These are phyloP conservation scores for Dorcus hopei DNA, from an alignment of 2,888 invertebrate genomes.

Conservation along the genomic window DNA sequence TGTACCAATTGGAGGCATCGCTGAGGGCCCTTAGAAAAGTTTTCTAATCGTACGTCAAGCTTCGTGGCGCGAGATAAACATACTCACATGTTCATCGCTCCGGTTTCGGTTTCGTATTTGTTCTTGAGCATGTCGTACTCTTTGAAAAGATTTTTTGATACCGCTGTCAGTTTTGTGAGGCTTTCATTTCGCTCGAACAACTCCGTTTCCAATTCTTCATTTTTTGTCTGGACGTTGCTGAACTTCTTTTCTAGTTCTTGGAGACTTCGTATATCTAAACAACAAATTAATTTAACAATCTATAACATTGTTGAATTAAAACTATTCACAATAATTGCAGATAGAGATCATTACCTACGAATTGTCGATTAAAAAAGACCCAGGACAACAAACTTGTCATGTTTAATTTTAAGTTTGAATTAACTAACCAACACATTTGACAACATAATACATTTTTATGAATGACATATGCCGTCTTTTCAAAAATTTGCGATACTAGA, in stretches of 20 bases:
- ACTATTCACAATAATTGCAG: not conserved
- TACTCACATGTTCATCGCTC: constrained; percentile 66
- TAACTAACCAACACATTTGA: not conserved
- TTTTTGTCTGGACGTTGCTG: constrained; percentile 59
- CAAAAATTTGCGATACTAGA: too few species aligned
- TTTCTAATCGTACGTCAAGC: not conserved
- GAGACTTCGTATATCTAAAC: constrained; percentile 58
- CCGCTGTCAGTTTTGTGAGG: constrained; percentile 57
- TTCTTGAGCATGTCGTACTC: constrained; percentile 73
- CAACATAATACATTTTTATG: not conserved
- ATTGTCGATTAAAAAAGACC: not conserved
- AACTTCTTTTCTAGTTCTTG: constrained; percentile 62
- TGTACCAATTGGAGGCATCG: constrained; percentile 72
- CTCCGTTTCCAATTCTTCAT: constrained; percentile 58
- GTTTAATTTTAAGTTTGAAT: not conserved
- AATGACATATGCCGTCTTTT: not conserved
- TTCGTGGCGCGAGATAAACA: not conserved
- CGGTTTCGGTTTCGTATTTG: constrained; percentile 70
- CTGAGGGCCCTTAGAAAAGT: constrained; percentile 58
- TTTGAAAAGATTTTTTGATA: constrained; percentile 68
- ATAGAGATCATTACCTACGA: not conserved
- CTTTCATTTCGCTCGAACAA: constrained; percentile 62
- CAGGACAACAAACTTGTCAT: not conserved
- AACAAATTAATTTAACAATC: constrained; percentile 1
- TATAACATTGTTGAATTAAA: not conserved